Evolutionary conservation across 2,113 vertebrate genomes (phyloP), one percentile per base, ranked within the genome.

Genomic region (Hippocampus zosterae): DNA sequence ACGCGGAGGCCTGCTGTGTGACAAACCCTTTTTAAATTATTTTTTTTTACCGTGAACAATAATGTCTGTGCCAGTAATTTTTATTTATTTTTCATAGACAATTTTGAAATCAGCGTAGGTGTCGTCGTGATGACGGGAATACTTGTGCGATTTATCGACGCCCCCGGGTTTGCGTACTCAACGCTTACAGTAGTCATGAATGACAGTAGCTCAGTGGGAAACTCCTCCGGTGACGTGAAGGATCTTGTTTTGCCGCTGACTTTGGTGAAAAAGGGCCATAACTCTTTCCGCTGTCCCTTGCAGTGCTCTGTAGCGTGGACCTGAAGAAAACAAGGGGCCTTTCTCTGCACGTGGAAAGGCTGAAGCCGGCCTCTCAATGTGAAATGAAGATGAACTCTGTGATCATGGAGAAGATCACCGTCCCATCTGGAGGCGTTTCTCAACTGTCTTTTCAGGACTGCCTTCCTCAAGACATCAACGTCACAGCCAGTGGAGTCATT

Each of bases 401-500:
- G 68, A 87, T 77, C 0, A 81, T 83, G 70, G 73, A 88, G 0
- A 77, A 77, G 18, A 41, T 94, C 79, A 94, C 88, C 3, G 65
- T 98, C 25, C 33, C 56, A 0, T 83, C 93, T 0, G 89, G 86
- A 0, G 72, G 77, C 1, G 19, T 56, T 25, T 77, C 92, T 68
- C 81, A 57, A 9, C 77, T 98, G 57, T 90, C 88, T 33, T 95
- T 96, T 81, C 87, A 93, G 41, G 93, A 92, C 74, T 92, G 93
- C 23, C 61, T 85, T 29, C 78, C 93, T 59, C 84, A 85, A 0
- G 91, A 85, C 3, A 65, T 98, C 37, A 81, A 83, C 76, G 64
- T 95, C 75, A 92, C 83, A 0, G 91, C 91, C 3, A 90, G 81
- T 59, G 91, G 91, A 84, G 83, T 78, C 70, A 88, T 95, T 88